phyloP scores from a whole-genome alignment of 1,140 invertebrate species.

The Euura saliciscinereae region DNA sequence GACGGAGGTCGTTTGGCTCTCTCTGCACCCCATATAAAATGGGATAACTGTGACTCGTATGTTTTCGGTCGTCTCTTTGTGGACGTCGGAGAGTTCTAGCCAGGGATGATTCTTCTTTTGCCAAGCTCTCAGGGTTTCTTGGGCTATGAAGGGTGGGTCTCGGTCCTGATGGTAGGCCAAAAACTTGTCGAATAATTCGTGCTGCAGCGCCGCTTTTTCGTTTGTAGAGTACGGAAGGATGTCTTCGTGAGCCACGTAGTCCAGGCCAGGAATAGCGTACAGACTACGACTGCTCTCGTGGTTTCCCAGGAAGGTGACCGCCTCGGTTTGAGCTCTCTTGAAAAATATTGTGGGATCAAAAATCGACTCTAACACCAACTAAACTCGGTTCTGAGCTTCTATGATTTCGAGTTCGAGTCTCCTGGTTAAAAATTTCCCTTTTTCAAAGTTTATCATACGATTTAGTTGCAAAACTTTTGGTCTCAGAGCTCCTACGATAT shows the following conservation, averaged over 20 bases:
- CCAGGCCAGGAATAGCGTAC: slow-evolving; percentile 93
- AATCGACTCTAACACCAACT: too few species aligned
- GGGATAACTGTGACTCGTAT: slow-evolving; percentile 96
- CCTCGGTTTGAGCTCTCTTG: slow-evolving; percentile 93
- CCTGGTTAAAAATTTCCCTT: too few species aligned
- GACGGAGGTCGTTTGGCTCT: slow-evolving; percentile 86
- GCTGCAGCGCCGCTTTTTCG: slow-evolving; percentile 84
- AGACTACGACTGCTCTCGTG: slow-evolving; percentile 92
- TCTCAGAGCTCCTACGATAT: too few species aligned
- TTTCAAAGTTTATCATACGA: too few species aligned
- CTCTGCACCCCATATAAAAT: slow-evolving; percentile 95
- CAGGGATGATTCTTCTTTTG: slow-evolving; percentile 98
- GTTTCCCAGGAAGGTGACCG: slow-evolving; percentile 96
- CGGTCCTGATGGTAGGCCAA: slow-evolving; percentile 79
- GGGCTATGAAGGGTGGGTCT: slow-evolving; percentile 86
- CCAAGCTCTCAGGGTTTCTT: slow-evolving; percentile 92
- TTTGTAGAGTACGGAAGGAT: slow-evolving; percentile 85
- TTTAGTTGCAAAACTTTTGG: too few species aligned
- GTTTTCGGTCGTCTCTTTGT: slow-evolving; percentile 96
- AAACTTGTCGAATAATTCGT: slow-evolving; percentile 97
- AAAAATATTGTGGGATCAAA: slow-evolving; percentile 29
- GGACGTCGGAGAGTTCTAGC: slow-evolving; percentile 96
- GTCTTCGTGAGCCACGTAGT: slow-evolving; percentile 97
- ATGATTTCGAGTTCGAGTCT: too few species aligned
- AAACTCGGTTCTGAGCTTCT: too few species aligned